phyloP scores from a whole-genome alignment of 2,797 vertebrate species.

The Pterois miles region DNA sequence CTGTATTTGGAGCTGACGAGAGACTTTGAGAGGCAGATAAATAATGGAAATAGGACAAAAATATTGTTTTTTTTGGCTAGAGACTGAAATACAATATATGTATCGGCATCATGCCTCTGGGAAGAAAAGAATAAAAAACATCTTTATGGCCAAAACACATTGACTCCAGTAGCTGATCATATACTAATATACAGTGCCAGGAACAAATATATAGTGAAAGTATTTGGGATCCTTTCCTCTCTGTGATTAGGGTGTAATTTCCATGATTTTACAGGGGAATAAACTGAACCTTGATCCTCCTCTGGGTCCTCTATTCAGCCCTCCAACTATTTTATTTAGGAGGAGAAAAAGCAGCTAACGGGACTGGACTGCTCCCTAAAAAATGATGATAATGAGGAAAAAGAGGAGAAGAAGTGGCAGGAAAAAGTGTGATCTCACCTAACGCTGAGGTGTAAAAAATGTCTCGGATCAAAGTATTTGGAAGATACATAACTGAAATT shows the following conservation, averaged over 20 bases:
- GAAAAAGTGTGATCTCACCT: slow-evolving; percentile 11
- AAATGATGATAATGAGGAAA: not conserved
- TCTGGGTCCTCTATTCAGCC: slow-evolving; percentile 3
- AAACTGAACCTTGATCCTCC: slow-evolving; percentile 1
- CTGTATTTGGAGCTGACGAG: not conserved
- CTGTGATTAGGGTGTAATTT: not conserved
- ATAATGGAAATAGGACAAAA: not conserved
- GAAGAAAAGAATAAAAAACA: not conserved
- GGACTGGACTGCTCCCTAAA: not conserved
- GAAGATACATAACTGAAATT: not conserved
- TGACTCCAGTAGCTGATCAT: not conserved
- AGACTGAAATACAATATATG: not conserved
- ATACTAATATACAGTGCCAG: not conserved
- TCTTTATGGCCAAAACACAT: not conserved
- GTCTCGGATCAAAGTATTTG: not conserved
- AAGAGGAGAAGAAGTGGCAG: not conserved
- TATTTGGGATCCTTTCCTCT: not conserved
- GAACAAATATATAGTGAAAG: not conserved
- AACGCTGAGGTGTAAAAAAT: not conserved
- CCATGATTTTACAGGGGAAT: slow-evolving; percentile 7
- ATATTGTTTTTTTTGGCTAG: not conserved
- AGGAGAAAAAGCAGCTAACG: not conserved
- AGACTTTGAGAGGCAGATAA: not conserved
- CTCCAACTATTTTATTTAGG: not conserved
- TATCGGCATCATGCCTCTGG: not conserved